phyloP scores from a whole-genome alignment of 2,888 invertebrate genomes.

The Oasisia sp. region DNA sequence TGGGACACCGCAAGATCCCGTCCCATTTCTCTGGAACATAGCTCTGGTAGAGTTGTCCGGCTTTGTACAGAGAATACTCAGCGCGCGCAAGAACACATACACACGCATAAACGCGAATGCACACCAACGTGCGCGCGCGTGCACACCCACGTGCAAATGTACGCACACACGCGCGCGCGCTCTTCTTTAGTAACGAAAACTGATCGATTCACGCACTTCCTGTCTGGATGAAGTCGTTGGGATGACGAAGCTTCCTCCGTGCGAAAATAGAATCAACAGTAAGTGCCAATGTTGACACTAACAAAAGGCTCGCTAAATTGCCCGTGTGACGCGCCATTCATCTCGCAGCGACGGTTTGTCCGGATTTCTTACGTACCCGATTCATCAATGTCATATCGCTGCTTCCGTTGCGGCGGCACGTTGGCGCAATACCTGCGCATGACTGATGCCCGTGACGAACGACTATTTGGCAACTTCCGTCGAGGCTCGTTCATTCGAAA shows the following conservation, averaged over 20 bases:
- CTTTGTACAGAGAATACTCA: too few species aligned
- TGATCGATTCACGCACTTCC: not conserved
- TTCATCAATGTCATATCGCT: not conserved
- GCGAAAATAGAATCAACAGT: not conserved
- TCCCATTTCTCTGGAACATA: too few species aligned
- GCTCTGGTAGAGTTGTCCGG: too few species aligned
- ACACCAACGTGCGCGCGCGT: not conserved
- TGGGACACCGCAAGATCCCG: too few species aligned
- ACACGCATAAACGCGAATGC: too few species aligned
- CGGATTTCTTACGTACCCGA: constrained; percentile 4
- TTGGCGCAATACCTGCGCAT: not conserved
- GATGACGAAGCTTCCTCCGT: not conserved
- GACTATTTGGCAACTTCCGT: not conserved
- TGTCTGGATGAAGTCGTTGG: not conserved
- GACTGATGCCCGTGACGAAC: not conserved
- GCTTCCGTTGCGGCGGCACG: not conserved
- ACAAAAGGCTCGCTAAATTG: not conserved
- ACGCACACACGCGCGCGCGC: not conserved
- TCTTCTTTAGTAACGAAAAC: not conserved
- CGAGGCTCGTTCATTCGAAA: not conserved
- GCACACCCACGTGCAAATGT: too few species aligned
- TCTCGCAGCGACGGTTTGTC: not conserved
- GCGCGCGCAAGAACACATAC: too few species aligned
- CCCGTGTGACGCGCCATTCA: not conserved
- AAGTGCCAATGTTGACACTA: not conserved